phyloP scores from a whole-genome alignment of 2,113 vertebrate genomes.

The Carassius gibelio region DNA sequence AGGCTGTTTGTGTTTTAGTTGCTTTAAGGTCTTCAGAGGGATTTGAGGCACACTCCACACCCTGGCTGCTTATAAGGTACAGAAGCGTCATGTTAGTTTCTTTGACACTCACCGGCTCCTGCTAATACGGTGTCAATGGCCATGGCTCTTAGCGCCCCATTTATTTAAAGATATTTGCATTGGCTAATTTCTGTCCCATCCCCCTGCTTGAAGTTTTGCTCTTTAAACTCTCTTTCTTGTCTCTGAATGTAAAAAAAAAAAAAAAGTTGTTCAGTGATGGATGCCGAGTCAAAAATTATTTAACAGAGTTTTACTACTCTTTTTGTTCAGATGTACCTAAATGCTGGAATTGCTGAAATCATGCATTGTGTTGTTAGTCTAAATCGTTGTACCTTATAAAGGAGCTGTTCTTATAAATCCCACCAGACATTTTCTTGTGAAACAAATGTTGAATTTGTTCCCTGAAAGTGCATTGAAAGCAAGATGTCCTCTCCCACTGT shows the following conservation, averaged over 20 bases:
- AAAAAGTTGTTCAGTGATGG: not conserved
- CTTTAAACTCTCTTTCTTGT: not conserved
- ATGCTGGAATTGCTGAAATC: not conserved
- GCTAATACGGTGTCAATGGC: conserved; percentile 62
- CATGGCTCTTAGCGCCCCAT: conserved; percentile 68
- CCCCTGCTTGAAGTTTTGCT: conserved; percentile 50
- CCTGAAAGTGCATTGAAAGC: not conserved
- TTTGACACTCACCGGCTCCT: conserved; percentile 56
- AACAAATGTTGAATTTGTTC: not conserved
- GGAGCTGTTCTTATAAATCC: not conserved
- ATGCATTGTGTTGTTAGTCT: not conserved
- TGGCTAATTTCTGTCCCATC: conserved; percentile 24
- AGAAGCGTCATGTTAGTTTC: conserved; percentile 47
- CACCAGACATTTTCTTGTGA: not conserved
- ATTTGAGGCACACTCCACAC: conserved; percentile 42
- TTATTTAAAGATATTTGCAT: conserved; percentile 57
- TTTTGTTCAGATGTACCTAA: not conserved
- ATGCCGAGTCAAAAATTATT: too few relatives aligned
- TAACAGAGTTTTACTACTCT: not conserved
- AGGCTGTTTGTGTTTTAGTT: conserved; percentile 26
- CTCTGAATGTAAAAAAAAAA: conserved; percentile 7
- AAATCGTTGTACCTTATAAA: not conserved
- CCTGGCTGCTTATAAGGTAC: conserved; percentile 68
- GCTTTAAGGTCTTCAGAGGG: conserved; percentile 34
- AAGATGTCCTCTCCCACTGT: not conserved